A percentile compares a stretch with the other conserved stretches of the same genome.
phyloP scores from a whole-genome alignment of 2,113 vertebrate genomes.

The Penelope pileata region DNA sequence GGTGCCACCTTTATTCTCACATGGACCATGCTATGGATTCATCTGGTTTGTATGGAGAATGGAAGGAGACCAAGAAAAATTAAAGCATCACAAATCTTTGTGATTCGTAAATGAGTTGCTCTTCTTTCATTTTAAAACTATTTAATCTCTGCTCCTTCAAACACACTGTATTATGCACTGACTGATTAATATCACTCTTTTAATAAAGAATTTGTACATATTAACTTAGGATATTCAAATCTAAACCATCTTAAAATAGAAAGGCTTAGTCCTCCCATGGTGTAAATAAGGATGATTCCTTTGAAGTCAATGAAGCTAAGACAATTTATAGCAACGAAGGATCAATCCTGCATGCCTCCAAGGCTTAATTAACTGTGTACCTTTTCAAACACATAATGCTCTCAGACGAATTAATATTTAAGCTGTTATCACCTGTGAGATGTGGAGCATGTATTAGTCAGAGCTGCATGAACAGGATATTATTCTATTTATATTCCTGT shows the following conservation, averaged over 20 bases:
- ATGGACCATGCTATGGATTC: rapidly evolving
- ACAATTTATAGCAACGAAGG: background rate
- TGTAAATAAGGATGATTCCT: background rate
- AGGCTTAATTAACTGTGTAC: constrained; percentile 37
- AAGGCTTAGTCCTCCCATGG: background rate
- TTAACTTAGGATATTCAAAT: background rate
- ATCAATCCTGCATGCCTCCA: background rate
- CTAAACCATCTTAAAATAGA: background rate
- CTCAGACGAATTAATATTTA: background rate
- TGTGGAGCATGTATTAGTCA: background rate
- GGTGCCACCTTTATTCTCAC: rapidly evolving
- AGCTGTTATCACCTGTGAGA: constrained; percentile 28
- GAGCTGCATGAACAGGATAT: background rate
- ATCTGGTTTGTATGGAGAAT: rapidly evolving
- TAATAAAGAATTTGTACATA: background rate
- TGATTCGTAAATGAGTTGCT: background rate
- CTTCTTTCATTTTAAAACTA: background rate
- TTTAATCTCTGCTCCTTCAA: background rate
- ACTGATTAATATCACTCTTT: background rate
- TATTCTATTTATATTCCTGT: background rate
- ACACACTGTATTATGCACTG: background rate
- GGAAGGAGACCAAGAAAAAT: background rate
- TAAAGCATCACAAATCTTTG: background rate
- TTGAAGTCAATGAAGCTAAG: background rate
- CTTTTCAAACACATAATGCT: background rate